Conservation (phyloP, 1,140 invertebrate species). For the Metopolophium dirhodum region DNA sequence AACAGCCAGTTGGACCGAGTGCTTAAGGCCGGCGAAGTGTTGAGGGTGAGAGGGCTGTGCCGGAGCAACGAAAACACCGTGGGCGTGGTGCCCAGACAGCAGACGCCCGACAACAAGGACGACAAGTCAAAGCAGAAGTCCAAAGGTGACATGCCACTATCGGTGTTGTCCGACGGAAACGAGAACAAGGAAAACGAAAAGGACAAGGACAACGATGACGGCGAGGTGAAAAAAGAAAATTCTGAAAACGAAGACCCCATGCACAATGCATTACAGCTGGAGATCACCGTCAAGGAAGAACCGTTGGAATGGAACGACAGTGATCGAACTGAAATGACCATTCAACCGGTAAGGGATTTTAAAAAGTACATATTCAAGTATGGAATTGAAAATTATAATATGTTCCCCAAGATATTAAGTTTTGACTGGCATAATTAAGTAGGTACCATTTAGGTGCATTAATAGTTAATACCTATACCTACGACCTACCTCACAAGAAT, state of each 20-base stretch:
- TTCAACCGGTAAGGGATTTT: slow-evolving; percentile 64
- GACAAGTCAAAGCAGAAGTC: slow-evolving; percentile 64
- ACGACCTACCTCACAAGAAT: neutral
- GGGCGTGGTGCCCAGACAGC: slow-evolving; percentile 42
- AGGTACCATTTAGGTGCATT: neutral
- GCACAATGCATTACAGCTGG: slow-evolving; percentile 59
- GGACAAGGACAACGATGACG: slow-evolving; percentile 56
- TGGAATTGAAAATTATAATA: neutral
- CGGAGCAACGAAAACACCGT: slow-evolving; percentile 60
- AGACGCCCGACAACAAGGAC: slow-evolving; percentile 61
- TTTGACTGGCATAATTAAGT: neutral
- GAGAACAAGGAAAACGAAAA: slow-evolving; percentile 60
- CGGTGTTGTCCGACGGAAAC: slow-evolving; percentile 32
- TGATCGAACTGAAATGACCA: slow-evolving; percentile 63
- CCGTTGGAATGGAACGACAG: slow-evolving; percentile 71
- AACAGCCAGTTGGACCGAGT: slow-evolving; percentile 82
- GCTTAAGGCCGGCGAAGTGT: slow-evolving; percentile 77
- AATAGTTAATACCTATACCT: too few relatives aligned
- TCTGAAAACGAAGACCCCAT: slow-evolving; percentile 64
- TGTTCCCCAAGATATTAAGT: neutral
- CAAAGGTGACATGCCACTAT: slow-evolving; percentile 61
- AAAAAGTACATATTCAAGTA: neutral
- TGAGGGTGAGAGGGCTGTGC: slow-evolving; percentile 69
- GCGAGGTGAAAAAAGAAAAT: slow-evolving; percentile 66
- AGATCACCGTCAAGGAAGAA: slow-evolving; percentile 69